A percentile compares a stretch with the other conserved stretches of the same genome.
phyloP scores from a whole-genome alignment of 2,113 vertebrate species.

The Orthonyx spaldingii region DNA sequence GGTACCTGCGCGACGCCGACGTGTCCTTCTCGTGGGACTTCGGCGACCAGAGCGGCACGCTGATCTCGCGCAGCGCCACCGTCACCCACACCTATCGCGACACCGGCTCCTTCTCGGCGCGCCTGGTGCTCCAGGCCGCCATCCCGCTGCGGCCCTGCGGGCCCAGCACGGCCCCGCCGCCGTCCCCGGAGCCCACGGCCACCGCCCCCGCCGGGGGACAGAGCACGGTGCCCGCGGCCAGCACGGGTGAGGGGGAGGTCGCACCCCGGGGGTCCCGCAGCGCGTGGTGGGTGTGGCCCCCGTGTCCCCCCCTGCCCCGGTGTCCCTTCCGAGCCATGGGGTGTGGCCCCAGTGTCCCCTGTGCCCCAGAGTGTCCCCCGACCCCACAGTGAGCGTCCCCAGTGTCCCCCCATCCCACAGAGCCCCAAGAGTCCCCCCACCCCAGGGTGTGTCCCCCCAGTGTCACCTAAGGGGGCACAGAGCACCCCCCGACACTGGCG shows the following conservation, averaged over 20 bases:
- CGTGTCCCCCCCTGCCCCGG: too few species aligned
- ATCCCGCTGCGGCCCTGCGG: slow-evolving; percentile 79
- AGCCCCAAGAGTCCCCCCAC: not conserved
- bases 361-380: too few species aligned
- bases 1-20: slow-evolving; percentile 82
- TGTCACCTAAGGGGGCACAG: too few species aligned
- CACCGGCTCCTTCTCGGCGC: slow-evolving; percentile 76
- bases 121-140: slow-evolving; percentile 85
- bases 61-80: slow-evolving; percentile 80
- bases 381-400: too few species aligned
- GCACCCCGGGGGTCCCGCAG: too few species aligned
- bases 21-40: slow-evolving; percentile 93
- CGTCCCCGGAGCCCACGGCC: not conserved
- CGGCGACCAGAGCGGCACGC: slow-evolving; percentile 85
- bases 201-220: not conserved
- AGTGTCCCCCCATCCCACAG: too few species aligned
- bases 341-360: too few species aligned
- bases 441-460: rapidly evolving
- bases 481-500: too few species aligned
- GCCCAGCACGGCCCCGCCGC: not conserved
- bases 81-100: slow-evolving; percentile 87
- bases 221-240: not conserved
- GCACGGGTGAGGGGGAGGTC: too few species aligned
- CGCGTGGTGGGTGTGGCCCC: too few species aligned
- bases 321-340: too few species aligned